Percentiles rank a stretch among this genome's conserved stretches.
These are phyloP conservation scores for Gymnoscopelus braueri DNA, from an alignment of 2,797 vertebrate species.

Conservation along the genomic window DNA sequence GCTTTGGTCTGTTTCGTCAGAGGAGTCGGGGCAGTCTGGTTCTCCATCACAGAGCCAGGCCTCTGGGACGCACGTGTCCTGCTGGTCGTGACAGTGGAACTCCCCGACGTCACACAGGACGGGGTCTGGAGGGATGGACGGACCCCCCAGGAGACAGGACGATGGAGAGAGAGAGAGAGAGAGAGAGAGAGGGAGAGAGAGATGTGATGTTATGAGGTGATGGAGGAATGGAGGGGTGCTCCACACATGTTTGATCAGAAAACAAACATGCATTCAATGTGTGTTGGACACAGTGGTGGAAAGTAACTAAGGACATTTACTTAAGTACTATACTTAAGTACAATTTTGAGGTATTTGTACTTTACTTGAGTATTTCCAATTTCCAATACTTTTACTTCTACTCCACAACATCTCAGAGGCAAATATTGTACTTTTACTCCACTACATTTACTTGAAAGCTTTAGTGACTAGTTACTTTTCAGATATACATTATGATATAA, in stretches of 20 bases:
- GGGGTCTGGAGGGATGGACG: constrained; percentile 76
- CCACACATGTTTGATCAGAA: constrained; percentile 19
- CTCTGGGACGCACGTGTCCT: constrained; percentile 87
- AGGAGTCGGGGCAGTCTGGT: constrained; percentile 91
- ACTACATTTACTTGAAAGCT: too few species aligned
- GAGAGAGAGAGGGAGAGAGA: constrained; percentile 58
- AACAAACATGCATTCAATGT: background rate
- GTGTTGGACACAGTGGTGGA: too few species aligned
- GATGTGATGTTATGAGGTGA: constrained; percentile 66
- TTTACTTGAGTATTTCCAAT: too few species aligned
- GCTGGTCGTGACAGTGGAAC: constrained; percentile 88
- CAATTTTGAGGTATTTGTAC: too few species aligned
- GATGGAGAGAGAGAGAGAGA: constrained; percentile 22
- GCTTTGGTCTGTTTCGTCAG: constrained; percentile 85
- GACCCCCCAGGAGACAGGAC: background rate
- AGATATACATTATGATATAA: too few species aligned
- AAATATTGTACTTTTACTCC: too few species aligned
- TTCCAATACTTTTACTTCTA: too few species aligned
- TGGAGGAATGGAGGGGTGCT: constrained; percentile 30
- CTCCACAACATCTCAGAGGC: too few species aligned
- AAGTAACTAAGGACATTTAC: too few species aligned
- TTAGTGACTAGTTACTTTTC: too few species aligned
- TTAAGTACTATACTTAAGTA: too few species aligned
- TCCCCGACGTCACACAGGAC: constrained; percentile 90
- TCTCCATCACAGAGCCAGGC: constrained; percentile 94